A percentile compares a stretch with the other conserved stretches of the same genome.
Conservation (phyloP, 2,113 vertebrate species). For the Centropristis striata region DNA sequence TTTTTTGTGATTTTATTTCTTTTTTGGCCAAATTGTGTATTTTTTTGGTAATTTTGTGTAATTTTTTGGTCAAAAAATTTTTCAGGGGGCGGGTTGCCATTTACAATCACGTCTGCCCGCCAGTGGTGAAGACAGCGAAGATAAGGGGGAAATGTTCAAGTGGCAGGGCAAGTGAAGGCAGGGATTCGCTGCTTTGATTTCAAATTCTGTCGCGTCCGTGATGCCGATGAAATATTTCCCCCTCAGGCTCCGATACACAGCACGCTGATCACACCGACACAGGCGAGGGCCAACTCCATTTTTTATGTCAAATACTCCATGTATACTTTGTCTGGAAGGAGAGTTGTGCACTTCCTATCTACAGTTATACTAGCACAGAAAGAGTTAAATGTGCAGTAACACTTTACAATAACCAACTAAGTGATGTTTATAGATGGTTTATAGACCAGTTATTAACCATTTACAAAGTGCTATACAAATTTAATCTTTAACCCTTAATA, state of each 20-base stretch:
- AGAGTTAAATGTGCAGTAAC: too few relatives aligned
- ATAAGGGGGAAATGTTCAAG: slow-evolving; percentile 61
- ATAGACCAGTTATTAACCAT: too few relatives aligned
- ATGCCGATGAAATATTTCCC: slow-evolving; percentile 48
- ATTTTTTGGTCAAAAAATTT: too few relatives aligned
- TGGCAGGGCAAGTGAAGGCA: slow-evolving; percentile 46
- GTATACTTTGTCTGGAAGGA: slow-evolving; percentile 22
- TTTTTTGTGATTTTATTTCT: too few relatives aligned
- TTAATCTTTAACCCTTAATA: too few relatives aligned
- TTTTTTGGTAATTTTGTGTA: too few relatives aligned
- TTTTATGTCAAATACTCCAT: slow-evolving; percentile 33
- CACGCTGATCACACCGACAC: slow-evolving; percentile 44
- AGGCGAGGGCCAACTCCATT: slow-evolving; percentile 12
- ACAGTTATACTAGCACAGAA: too few relatives aligned
- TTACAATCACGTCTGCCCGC: slow-evolving; percentile 54
- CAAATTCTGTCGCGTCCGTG: slow-evolving; percentile 54
- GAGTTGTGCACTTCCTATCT: background rate
- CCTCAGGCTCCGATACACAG: slow-evolving; percentile 37
- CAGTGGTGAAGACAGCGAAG: slow-evolving; percentile 54
- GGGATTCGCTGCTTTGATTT: slow-evolving; percentile 64
- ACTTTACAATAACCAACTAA: too few relatives aligned
- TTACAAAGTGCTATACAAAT: too few relatives aligned
- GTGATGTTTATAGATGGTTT: too few relatives aligned
- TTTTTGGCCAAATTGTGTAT: too few relatives aligned
- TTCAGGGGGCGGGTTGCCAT: slow-evolving; percentile 60